Evolutionary conservation across 2,888 invertebrate species (phyloP).

Genomic region (Platycnemis pennipes): DNA sequence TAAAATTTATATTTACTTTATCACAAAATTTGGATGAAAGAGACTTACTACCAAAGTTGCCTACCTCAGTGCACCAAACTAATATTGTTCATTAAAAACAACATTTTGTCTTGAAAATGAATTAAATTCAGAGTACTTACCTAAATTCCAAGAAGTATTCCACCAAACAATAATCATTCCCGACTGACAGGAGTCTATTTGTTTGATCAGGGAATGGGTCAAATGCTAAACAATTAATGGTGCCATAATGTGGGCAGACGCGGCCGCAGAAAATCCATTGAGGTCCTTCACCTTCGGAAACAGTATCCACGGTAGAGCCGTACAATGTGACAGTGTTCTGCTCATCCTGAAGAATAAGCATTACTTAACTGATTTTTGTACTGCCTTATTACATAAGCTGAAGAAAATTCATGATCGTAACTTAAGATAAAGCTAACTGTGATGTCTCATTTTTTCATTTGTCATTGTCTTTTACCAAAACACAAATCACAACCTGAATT

Average conservation of each 20-base stretch:
- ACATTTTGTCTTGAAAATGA: neutral
- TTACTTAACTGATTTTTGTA: no score
- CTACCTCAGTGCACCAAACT: no score
- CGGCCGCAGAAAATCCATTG: slow-evolving; percentile 83
- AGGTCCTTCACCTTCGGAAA: slow-evolving; percentile 75
- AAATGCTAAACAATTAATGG: slow-evolving; percentile 82
- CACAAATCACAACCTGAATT: no score
- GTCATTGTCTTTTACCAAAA: no score
- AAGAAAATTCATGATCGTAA: no score
- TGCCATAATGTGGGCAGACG: slow-evolving; percentile 83
- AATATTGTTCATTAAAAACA: neutral
- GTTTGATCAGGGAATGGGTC: slow-evolving; percentile 77
- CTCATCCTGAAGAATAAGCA: slow-evolving; percentile 79
- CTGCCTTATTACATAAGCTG: no score
- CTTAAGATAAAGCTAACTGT: no score
- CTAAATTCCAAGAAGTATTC: slow-evolving; percentile 82
- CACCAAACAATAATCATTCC: slow-evolving; percentile 82
- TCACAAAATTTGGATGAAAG: no score
- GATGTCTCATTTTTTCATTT: no score
- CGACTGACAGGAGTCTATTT: slow-evolving; percentile 81
- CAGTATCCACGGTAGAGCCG: slow-evolving; percentile 74
- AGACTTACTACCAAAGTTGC: no score
- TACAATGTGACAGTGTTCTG: slow-evolving; percentile 81
- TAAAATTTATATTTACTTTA: no score
- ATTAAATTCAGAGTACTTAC: slow-evolving; percentile 72